Evolutionary conservation across 2,113 vertebrate species (phyloP).

Genomic region (Mastomys coucha): DNA sequence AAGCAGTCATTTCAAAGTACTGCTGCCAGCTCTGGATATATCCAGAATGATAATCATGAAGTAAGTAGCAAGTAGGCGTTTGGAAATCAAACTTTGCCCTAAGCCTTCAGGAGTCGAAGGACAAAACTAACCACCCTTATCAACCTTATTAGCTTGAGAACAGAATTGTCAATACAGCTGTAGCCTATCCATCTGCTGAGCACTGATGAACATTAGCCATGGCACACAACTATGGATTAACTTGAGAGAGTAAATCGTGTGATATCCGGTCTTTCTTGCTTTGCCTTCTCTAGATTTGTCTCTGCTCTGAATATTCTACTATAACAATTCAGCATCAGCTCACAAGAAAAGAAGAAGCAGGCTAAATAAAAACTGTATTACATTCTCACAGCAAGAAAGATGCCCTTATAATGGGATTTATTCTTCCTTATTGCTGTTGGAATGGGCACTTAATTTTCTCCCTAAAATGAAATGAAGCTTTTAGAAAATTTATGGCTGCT

Average conservation of each 20-base stretch:
- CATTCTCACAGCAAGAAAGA: constrained; percentile 67
- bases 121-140: background rate
- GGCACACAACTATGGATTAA: constrained; percentile 34
- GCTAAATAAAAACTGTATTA: constrained; percentile 56
- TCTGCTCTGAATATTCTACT: constrained; percentile 47
- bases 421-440: constrained; percentile 72
- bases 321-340: constrained; percentile 63
- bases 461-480: constrained; percentile 75
- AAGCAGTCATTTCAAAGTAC: constrained; percentile 60
- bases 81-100: constrained; percentile 67
- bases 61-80: constrained; percentile 50
- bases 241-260: constrained; percentile 56
- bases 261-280: background rate
- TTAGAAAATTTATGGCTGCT: constrained; percentile 65
- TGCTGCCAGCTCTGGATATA: constrained; percentile 12
- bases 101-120: background rate
- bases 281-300: background rate
- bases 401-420: constrained; percentile 71
- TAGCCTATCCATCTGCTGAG: background rate
- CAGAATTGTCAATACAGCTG: constrained; percentile 12
- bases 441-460: constrained; percentile 72
- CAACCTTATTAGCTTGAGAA: constrained; percentile 32
- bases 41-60: constrained; percentile 65
- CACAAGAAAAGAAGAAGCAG: constrained; percentile 63
- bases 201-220: background rate